Conservation (phyloP, 2,888 invertebrate genomes). For the Sycophila texana region DNA sequence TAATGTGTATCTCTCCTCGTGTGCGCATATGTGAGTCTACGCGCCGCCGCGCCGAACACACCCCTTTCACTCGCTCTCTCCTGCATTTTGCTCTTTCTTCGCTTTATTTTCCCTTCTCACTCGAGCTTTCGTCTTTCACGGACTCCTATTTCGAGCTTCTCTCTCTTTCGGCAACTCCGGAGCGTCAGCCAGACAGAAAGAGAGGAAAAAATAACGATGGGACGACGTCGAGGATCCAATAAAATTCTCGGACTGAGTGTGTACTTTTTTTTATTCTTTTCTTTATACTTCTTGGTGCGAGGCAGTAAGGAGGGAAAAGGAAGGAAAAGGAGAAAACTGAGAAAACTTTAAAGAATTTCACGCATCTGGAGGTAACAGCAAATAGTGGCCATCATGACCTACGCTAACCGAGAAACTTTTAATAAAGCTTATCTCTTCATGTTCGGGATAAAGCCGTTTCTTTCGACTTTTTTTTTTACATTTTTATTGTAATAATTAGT, state of each 20-base stretch:
- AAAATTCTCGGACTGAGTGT: constrained; percentile 37
- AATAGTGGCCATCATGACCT: constrained; percentile 32
- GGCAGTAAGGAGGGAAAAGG: neutral
- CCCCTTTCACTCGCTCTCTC: constrained; percentile 27
- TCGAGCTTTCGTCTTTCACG: neutral
- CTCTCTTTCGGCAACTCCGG: constrained; percentile 3
- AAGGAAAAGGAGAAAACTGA: constrained; percentile 3
- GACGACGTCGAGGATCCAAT: constrained; percentile 38
- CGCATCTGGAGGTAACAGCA: neutral
- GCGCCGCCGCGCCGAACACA: constrained; percentile 20
- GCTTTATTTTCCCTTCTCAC: constrained; percentile 23
- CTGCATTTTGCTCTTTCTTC: constrained; percentile 10
- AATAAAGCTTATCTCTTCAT: constrained; percentile 34
- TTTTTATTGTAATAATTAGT: no score
- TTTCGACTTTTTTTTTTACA: no score
- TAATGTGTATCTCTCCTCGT: constrained; percentile 22
- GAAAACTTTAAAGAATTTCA: constrained; percentile 23
- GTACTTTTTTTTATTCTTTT: constrained; percentile 31
- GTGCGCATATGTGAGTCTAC: neutral
- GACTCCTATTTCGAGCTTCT: neutral
- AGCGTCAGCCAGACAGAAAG: constrained; percentile 41
- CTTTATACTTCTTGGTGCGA: neutral
- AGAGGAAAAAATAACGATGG: constrained; percentile 21
- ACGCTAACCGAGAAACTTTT: constrained; percentile 26
- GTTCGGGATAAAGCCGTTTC: neutral